Evolutionary conservation across 1,140 invertebrate species (phyloP), one percentile per base, ranked within the genome.

Genomic region (Physella acuta): DNA sequence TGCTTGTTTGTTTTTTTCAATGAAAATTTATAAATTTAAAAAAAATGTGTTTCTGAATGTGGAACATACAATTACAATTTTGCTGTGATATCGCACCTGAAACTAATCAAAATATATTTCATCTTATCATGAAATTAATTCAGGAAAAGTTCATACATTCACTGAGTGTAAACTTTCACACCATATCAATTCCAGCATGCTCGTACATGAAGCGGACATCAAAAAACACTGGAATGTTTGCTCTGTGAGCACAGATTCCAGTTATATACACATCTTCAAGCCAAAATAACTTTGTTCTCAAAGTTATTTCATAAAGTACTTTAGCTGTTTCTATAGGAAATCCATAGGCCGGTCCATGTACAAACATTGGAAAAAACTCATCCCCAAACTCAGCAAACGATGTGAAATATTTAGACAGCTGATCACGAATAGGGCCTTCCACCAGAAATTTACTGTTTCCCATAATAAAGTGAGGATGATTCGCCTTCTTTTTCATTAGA

Each of bases 351-450:
- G 83, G 82, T 1, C 84, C 84, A 16, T 82, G 82, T 0, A 75
- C 71, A 72, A 84, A 85, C 14, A 61, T 63, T 3, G 84, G 84
- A 67, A 84, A 81, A 24, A 77, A 70, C 28, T 73, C 72, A 30
- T 73, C 78, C 17, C 71, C 74, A 74, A 82, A 87, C 30, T 81
- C 80, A 30, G 79, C 69, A 31, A 76, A 67, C 20, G 76, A 71
- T 28, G 83, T 81, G 66, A 78, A 81, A 84, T 85, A 87, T 75
- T 87, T 87, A 5, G 79, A 84, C 14, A 74, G 70, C 53, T 76
- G 76, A 68, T 84, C 71, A 44, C 79, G 73, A 30, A 79, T 72
- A 0, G 76, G 77, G 51, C 33, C 52, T 24, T 75, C 79, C 14
- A 73, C 72, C 16, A 68, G 33, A 56, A 76, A 74, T 28, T 61